Evolutionary conservation across 2,797 vertebrate species (phyloP), one percentile per base, ranked within the genome.

Genomic region (Spatula clypeata): DNA sequence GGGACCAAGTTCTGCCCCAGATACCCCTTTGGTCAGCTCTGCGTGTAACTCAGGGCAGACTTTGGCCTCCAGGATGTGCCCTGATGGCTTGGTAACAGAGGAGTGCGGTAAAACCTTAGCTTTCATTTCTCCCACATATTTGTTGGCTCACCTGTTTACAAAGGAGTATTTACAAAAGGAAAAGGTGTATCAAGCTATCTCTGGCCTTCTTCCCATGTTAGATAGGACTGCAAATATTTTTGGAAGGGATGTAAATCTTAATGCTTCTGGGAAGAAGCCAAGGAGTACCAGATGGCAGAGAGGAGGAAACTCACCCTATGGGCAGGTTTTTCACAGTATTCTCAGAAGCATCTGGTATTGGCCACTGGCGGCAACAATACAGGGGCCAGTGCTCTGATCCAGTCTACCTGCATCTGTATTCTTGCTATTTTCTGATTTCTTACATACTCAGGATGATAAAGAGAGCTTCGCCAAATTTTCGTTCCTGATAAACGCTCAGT

Each of bases 211-310:
- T 93, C 85, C 90, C 70, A 2, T 32, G 34, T 51, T 79, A 92
- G 70, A 92, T 76, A 93, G 54, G 31, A 91, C 55, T 40, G 90
- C 64, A 96, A 96, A 86, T 96, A 88, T 90, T 94, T 94, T 91
- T 86, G 80, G 91, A 97, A 79, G 64, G n/a, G 76, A 92, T 86
- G 60, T 88, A 79, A 96, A 95, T 55, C 76, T 94, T 81, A 75
- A 49, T 57, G 47, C 32, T 94, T 86, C 91, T 94, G 83, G 87
- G 82, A 94, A 85, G 80, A 86, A 90, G 73, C 88, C 93, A 94
- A 92, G 60, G 0, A 0, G 44, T 79, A 88, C 76, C 95, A 96
- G 73, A 96, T 88, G 87, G 79, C 74, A 83, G 42, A 90, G 55
- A 91, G 42, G 21, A 94, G 83, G 85, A 90, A 95, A 79, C 54